Percentiles rank a stretch among this genome's conserved stretches.
Evolutionary conservation across 1,140 invertebrate species (phyloP).

Genomic region (Plutomurus gul): DNA sequence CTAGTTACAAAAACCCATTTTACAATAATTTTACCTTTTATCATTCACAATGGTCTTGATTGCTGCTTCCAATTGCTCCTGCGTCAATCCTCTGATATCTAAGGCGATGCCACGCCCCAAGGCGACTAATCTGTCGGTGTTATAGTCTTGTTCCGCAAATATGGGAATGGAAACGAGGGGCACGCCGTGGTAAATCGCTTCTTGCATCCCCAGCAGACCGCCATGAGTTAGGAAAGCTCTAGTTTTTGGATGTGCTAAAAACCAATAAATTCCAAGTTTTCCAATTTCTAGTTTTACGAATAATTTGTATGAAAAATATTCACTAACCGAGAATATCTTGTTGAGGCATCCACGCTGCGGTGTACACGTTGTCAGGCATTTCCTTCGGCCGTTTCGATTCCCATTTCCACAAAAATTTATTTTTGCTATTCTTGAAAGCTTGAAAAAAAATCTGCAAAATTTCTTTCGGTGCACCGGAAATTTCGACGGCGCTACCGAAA

Average conservation of each 20-base stretch:
- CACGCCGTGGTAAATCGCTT: slow-evolving; percentile 39
- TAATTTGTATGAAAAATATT: too few species aligned
- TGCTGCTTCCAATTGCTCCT: slow-evolving; percentile 22
- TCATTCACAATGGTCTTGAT: slow-evolving; percentile 13
- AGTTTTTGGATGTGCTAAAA: slow-evolving; percentile 46
- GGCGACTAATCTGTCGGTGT: slow-evolving; percentile 10
- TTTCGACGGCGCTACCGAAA: slow-evolving; percentile 33
- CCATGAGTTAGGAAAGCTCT: slow-evolving; percentile 43
- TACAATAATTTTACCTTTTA: background rate
- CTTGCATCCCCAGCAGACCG: slow-evolving; percentile 40
- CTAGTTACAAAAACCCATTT: background rate
- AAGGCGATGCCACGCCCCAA: slow-evolving; percentile 13
- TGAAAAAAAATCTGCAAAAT: slow-evolving; percentile 35
- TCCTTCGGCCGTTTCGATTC: slow-evolving; percentile 22
- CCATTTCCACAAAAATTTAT: slow-evolving; percentile 52
- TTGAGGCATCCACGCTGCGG: slow-evolving; percentile 43
- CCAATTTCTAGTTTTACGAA: too few species aligned
- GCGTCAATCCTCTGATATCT: slow-evolving; percentile 31
- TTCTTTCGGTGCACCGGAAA: background rate
- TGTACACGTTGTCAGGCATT: slow-evolving; percentile 35
- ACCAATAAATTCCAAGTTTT: background rate
- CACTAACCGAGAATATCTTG: slow-evolving; percentile 39
- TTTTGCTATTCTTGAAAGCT: slow-evolving; percentile 17
- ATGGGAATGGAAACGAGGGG: slow-evolving; percentile 38
- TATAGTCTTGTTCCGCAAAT: slow-evolving; percentile 48